Percentiles rank a stretch among this genome's conserved stretches.
Conservation (phyloP, 37 sponge, comb jelly and placozoan species). For the Hexactinellida sp. region DNA sequence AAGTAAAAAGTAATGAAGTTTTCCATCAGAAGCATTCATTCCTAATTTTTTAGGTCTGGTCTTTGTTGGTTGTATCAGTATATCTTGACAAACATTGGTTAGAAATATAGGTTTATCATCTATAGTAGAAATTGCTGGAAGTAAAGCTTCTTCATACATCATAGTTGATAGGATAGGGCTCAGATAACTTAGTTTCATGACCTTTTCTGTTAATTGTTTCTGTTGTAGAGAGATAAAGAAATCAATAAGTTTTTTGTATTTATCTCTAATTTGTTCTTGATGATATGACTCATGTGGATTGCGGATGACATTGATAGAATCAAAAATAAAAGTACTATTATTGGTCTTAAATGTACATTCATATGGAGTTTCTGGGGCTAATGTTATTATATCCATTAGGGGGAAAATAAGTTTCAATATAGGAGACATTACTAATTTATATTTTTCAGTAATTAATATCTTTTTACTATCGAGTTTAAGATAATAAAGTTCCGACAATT, state of each 20-base stretch:
- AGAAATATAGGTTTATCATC: not conserved
- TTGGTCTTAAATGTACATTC: constrained; percentile 74
- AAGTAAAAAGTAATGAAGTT: not conserved
- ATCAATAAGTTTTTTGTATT: not conserved
- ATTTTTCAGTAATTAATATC: not conserved
- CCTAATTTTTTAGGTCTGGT: constrained; percentile 97
- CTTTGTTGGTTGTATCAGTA: constrained; percentile 86
- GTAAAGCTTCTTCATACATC: not conserved
- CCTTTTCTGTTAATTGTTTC: not conserved
- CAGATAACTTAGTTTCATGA: not conserved
- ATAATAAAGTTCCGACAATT: too few relatives aligned
- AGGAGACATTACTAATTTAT: not conserved
- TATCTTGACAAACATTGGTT: constrained; percentile 30
- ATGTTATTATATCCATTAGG: constrained; percentile 21
- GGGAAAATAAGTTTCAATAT: not conserved
- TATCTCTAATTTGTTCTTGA: not conserved
- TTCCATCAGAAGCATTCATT: constrained; percentile 89
- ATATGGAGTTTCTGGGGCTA: constrained; percentile 77
- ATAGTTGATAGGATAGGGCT: not conserved
- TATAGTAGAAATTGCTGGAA: not conserved
- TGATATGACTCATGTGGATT: constrained; percentile 43
- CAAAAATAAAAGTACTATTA: constrained; percentile 46
- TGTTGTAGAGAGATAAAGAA: not conserved
- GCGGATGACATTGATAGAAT: constrained; percentile 44
- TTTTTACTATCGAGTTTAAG: not conserved